These are phyloP conservation scores for Motacilla alba DNA, from an alignment of 2,113 vertebrate species.

Conservation along the genomic window DNA sequence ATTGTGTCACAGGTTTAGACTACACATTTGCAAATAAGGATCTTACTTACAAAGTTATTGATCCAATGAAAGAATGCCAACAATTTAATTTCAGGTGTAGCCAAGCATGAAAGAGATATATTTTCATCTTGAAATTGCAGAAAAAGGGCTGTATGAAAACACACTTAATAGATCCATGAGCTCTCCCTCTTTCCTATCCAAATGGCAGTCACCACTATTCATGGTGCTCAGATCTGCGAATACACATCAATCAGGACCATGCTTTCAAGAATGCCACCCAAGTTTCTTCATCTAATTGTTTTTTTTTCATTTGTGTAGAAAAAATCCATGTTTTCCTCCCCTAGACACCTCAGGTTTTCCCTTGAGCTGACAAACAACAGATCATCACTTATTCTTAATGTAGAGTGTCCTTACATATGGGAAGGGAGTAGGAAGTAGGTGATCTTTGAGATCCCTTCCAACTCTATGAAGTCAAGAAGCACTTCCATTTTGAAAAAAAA, in stretches of 20 bases:
- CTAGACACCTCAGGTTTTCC: not conserved
- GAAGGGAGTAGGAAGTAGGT: not conserved
- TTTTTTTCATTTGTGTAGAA: not conserved
- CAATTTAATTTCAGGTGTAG: not conserved
- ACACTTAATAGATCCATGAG: rapidly evolving
- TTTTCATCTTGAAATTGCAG: not conserved
- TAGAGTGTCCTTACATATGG: not conserved
- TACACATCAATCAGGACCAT: not conserved
- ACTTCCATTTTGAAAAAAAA: not conserved
- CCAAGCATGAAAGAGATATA: not conserved
- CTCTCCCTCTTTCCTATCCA: not conserved
- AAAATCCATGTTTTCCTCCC: not conserved
- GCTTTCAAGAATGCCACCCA: not conserved
- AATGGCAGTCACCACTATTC: not conserved
- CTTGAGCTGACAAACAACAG: not conserved
- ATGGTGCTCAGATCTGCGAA: not conserved
- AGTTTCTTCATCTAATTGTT: not conserved
- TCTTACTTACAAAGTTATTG: not conserved
- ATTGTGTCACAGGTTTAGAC: not conserved
- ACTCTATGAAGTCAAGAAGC: not conserved
- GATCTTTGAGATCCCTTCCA: not conserved
- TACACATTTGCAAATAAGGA: not conserved
- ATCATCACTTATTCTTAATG: no score
- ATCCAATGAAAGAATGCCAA: not conserved
- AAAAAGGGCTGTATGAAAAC: not conserved